These are phyloP conservation scores for Diabrotica undecimpunctata DNA, from an alignment of 1,140 invertebrate species.

Conservation along the genomic window DNA sequence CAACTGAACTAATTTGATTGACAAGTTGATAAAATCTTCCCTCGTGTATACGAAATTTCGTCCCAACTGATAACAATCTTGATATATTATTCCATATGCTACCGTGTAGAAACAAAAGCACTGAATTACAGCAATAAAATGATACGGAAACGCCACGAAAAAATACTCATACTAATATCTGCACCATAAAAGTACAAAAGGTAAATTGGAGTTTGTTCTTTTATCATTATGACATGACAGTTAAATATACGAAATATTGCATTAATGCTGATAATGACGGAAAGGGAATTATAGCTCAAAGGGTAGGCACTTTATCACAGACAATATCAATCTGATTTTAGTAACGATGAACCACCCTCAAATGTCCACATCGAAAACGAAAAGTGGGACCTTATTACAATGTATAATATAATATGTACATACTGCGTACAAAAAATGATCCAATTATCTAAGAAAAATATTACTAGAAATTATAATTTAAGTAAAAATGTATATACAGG, in stretches of 20 bases:
- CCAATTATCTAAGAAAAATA: too few relatives aligned
- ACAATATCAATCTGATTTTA: neutral
- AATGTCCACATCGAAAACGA: too few relatives aligned
- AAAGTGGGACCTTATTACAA: too few relatives aligned
- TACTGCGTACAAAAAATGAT: too few relatives aligned
- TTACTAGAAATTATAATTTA: too few relatives aligned
- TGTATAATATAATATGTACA: too few relatives aligned
- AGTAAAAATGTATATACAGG: too few relatives aligned
- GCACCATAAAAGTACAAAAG: neutral
- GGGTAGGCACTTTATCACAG: neutral
- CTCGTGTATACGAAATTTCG: constrained; percentile 3
- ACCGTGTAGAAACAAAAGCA: constrained; percentile 5
- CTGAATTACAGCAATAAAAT: neutral
- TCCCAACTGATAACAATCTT: constrained; percentile 5
- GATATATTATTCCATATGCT: constrained; percentile 13
- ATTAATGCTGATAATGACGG: neutral
- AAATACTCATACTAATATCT: constrained; percentile 1
- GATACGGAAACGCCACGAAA: neutral
- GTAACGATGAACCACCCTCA: neutral
- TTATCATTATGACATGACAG: neutral
- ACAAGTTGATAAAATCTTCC: constrained; percentile 5
- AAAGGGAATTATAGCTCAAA: neutral
- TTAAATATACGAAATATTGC: constrained; percentile 1
- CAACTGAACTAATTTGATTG: constrained; percentile 12
- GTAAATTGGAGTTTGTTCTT: constrained; percentile 1